Evolutionary conservation across 2,113 vertebrate genomes (phyloP).

Genomic region (Pongo abelii): DNA sequence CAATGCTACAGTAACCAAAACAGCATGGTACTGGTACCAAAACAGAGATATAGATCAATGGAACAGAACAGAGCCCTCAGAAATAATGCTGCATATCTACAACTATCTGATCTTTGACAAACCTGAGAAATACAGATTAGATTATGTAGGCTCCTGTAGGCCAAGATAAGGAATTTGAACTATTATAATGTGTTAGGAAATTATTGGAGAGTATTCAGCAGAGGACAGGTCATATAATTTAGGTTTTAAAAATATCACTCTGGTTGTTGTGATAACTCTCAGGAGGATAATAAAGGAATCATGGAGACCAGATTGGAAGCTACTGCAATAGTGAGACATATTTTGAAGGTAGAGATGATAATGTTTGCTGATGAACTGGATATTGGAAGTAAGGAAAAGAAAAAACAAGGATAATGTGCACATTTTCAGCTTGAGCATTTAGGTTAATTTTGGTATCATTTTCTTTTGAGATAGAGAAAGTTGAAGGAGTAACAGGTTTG

Average conservation of each 20-base stretch:
- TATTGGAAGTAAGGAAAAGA: conserved; percentile 10
- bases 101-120: no score
- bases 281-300: background rate
- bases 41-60: no score
- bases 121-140: background rate
- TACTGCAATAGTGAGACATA: background rate
- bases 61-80: no score
- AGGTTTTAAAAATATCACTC: conserved; percentile 18
- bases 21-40: no score
- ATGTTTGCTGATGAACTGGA: conserved; percentile 22
- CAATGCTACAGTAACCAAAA: no score
- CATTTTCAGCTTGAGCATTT: conserved; percentile 17
- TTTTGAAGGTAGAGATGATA: conserved; percentile 12
- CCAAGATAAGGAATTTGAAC: background rate
- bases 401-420: background rate
- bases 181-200: conserved; percentile 20
- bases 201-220: background rate
- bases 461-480: conserved; percentile 10
- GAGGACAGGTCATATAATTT: background rate
- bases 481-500: conserved; percentile 13
- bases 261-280: background rate
- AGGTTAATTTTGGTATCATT: conserved; percentile 23
- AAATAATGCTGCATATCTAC: no score
- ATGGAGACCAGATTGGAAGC: background rate
- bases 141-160: background rate